Percentiles rank a stretch among this genome's conserved stretches.
phyloP scores from a whole-genome alignment of 2,797 vertebrate species.

The Gallirallus australis region DNA sequence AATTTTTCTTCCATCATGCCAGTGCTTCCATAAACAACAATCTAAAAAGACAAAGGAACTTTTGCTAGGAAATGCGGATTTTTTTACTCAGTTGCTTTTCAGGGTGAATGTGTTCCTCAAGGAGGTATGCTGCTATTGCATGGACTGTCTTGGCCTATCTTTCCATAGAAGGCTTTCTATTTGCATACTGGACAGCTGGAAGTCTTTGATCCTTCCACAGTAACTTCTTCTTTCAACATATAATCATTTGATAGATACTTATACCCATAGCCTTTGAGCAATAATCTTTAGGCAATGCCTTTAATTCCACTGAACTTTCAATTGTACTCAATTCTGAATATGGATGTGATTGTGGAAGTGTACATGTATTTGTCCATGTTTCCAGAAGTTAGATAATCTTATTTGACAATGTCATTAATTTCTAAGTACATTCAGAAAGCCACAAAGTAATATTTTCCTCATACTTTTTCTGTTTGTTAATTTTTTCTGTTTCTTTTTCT shows the following conservation, averaged over 20 bases:
- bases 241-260: background rate
- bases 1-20: background rate
- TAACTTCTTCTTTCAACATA: background rate
- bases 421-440: background rate
- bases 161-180: background rate
- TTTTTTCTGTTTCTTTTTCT: background rate
- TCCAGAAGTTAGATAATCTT: background rate
- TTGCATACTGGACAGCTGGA: background rate
- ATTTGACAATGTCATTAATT: background rate
- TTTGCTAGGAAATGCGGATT: background rate
- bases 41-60: background rate
- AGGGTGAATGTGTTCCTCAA: background rate
- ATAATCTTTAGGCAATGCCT: background rate
- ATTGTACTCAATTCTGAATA: background rate
- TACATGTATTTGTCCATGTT: background rate
- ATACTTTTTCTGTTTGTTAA: background rate
- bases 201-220: background rate
- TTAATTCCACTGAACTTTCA: background rate
- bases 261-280: background rate
- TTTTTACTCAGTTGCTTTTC: background rate
- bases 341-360: background rate
- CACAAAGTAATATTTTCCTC: background rate
- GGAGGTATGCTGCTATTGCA: background rate
- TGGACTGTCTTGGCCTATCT: background rate
- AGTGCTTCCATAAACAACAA: background rate